Percentiles rank a stretch among this genome's conserved stretches.
phyloP scores from a whole-genome alignment of 1,140 invertebrate species.

The Heterodera carotae region DNA sequence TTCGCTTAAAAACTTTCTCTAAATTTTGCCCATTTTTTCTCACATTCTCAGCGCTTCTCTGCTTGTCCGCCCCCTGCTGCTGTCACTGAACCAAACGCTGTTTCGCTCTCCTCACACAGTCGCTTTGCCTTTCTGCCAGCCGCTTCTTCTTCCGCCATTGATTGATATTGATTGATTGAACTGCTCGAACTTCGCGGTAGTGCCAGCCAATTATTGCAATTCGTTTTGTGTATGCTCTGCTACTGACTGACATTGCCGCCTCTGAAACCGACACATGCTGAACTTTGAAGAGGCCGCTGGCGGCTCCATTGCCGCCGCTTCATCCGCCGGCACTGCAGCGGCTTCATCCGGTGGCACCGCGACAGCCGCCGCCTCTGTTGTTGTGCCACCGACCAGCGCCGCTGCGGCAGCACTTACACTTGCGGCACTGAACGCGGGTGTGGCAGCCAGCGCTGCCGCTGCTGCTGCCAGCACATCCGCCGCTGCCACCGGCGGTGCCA shows the following conservation, averaged over 20 bases:
- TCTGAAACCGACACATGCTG: background rate
- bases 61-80: background rate
- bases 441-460: too few relatives aligned
- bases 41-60: background rate
- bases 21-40: background rate
- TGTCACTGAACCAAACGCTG: background rate
- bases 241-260: background rate
- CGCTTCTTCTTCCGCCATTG: background rate
- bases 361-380: background rate
- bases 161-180: background rate
- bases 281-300: background rate
- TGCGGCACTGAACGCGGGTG: constrained; percentile 25
- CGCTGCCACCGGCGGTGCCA: background rate
- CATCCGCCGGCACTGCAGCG: background rate
- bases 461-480: constrained; percentile 24
- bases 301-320: background rate
- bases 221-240: too few relatives aligned
- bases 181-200: too few relatives aligned
- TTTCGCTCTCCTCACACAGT: background rate
- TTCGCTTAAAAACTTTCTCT: too few relatives aligned
- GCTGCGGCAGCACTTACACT: constrained; percentile 27
- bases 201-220: too few relatives aligned
- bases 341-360: background rate
- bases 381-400: constrained; percentile 16
- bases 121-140: too few relatives aligned